These are phyloP conservation scores for Sanderia malayensis DNA, from an alignment of 30 jellyfish, hydroid and myxozoan species.

Conservation along the genomic window DNA sequence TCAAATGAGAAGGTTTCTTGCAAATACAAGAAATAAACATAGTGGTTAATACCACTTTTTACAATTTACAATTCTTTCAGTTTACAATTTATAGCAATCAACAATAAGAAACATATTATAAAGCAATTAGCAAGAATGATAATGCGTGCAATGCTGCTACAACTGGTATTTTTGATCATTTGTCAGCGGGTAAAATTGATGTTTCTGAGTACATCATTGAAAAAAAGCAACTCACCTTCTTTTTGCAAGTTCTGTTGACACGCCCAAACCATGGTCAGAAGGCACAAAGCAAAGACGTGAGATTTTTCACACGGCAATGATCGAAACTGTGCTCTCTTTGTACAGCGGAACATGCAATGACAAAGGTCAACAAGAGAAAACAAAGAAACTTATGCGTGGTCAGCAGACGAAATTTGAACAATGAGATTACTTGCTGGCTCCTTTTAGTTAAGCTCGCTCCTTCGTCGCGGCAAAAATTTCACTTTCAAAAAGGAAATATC, in stretches of 20 bases:
- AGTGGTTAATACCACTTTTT: conserved; percentile 15
- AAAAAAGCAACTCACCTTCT: too few relatives aligned
- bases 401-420: conserved; percentile 14
- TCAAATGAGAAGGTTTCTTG: conserved; percentile 5
- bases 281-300: too few relatives aligned
- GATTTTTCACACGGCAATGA: background rate
- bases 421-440: background rate
- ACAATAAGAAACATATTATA: too few relatives aligned
- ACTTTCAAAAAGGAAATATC: too few relatives aligned
- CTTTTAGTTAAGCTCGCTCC: conserved; percentile 13
- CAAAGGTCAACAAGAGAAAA: conserved; percentile 6
- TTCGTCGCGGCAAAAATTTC: too few relatives aligned
- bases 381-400: conserved; percentile 8
- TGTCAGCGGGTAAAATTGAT: background rate
- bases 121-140: background rate
- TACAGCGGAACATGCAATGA: background rate
- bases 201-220: conserved; percentile 1
- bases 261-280: background rate
- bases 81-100: background rate
- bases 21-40: conserved; percentile 17
- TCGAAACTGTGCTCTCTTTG: background rate
- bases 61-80: too few relatives aligned
- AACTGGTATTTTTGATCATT: conserved; percentile 10
- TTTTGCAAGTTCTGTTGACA: background rate
- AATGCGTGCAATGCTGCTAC: conserved; percentile 9